Base-by-base conservation (phyloP, 2,888 invertebrate species). In the Galerucella pusilla region DNA sequence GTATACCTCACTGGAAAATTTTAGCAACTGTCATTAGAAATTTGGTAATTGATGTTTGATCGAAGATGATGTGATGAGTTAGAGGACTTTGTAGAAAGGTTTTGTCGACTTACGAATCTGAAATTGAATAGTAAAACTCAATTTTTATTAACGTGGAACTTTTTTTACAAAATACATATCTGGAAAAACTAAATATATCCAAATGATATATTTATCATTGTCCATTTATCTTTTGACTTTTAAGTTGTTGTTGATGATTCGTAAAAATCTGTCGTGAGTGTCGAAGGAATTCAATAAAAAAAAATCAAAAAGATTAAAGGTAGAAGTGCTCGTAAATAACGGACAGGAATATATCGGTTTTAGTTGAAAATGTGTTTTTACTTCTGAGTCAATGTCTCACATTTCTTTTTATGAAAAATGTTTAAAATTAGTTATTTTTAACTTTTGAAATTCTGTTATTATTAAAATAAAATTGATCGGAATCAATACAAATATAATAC, bases 111-210 rank as follows among this genome's bases (percentile, higher is more conserved):
- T 28, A 35, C 6, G 35, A 35, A 35, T 35, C 35, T 42, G 35
- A 9, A 7, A 42, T 28, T 2, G 2, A 28, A 1, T 4, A 35
- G 35, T 1, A 35, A 42, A 42, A 42, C 35, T 35, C 14, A 35
- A 10, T 35, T 35, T 35, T 28, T n/a, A 14, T 2, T 16, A 28
- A 64, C 20, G 45, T 35, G 6, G 35, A 16, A 64, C 1, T 16
- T 57, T 16, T 16, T 46, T 11, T 20, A 11, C 14, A 9, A 20
- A 46, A 65, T 46, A 42, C 64, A 45, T 46, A 20, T 16, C 64
- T 65, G 64, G 11, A 65, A 75, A 75, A 75, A 72, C 77, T 77
- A 77, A 77, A 77, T 67, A 75, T 77, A 77, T 68, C 68, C 75
- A 54, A 45, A 42, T 65, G 45, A 73, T 75, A 77, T 75, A 75